A percentile compares a stretch with the other conserved stretches of the same genome.
Evolutionary conservation across 2,888 invertebrate species (phyloP).

Genomic region (Lordiphosa fenestrarum): DNA sequence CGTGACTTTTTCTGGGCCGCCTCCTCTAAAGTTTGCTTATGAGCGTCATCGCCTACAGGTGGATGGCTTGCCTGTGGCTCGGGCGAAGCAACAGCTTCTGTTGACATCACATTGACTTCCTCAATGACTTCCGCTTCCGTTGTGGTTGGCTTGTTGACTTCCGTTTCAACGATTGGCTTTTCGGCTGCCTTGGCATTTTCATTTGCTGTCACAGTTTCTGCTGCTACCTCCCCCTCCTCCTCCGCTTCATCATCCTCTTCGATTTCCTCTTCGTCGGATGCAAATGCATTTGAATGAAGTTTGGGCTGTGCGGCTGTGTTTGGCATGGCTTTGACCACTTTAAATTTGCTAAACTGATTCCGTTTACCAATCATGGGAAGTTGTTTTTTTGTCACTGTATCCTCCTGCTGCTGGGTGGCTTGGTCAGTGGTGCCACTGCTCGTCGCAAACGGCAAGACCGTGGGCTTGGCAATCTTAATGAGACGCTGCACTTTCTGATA

Average conservation of each 20-base stretch:
- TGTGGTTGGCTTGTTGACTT: conserved; percentile 13
- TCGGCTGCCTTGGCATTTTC: conserved; percentile 19
- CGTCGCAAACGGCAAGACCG: conserved; percentile 82
- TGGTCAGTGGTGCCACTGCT: conserved; percentile 43
- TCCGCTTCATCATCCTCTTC: conserved; percentile 46
- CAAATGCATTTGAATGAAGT: conserved; percentile 48
- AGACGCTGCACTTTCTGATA: conserved; percentile 85
- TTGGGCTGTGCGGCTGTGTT: conserved; percentile 22
- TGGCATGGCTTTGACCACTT: conserved; percentile 57
- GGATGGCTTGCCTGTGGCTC: too few species aligned
- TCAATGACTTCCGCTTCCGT: conserved; percentile 24
- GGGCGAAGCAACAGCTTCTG: conserved; percentile 4
- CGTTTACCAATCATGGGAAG: conserved; percentile 81
- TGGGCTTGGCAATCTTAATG: conserved; percentile 88
- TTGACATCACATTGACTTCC: conserved; percentile 19
- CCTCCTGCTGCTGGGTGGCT: conserved; percentile 8
- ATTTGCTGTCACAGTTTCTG: not conserved
- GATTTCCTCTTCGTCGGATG: conserved; percentile 64
- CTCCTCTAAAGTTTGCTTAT: conserved; percentile 26
- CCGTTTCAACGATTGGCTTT: conserved; percentile 1
- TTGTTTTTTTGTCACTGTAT: conserved; percentile 43
- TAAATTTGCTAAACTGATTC: conserved; percentile 78
- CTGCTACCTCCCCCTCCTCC: not conserved
- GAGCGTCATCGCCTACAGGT: conserved; percentile 1
- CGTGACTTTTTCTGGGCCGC: conserved; percentile 61